Evolutionary conservation across 2,113 vertebrate species (phyloP).

Genomic region (Ondatra zibethicus): DNA sequence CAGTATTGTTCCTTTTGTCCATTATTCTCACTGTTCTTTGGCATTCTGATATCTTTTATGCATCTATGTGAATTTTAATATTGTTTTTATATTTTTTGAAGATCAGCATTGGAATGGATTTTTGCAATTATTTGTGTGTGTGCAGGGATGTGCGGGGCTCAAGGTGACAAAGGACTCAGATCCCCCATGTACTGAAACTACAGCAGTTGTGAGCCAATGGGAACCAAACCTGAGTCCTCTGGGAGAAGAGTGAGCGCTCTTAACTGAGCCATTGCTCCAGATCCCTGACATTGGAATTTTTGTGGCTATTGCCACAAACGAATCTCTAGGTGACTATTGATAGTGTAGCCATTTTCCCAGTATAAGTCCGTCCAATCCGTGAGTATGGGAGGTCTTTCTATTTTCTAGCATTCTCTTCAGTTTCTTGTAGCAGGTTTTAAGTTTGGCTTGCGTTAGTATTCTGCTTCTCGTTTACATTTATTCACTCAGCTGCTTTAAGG

Average conservation of each 20-base stretch:
- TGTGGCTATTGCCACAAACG: not conserved
- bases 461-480: not conserved
- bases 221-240: not conserved
- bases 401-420: not conserved
- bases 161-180: not conserved
- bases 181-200: not conserved
- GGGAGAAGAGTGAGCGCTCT: not conserved
- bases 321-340: not conserved
- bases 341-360: not conserved
- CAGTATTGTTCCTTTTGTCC: not conserved
- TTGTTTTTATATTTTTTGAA: not conserved
- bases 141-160: not conserved
- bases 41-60: not conserved
- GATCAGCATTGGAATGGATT: not conserved
- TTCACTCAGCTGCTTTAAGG: not conserved
- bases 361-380: not conserved
- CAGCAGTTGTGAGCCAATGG: not conserved
- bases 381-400: not conserved
- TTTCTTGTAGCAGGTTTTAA: not conserved
- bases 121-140: not conserved
- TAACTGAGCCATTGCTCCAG: not conserved
- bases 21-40: not conserved
- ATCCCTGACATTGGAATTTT: not conserved
- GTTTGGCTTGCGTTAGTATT: not conserved
- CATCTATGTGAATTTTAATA: not conserved